Evolutionary conservation across 2,888 invertebrate species (phyloP), one percentile per base, ranked within the genome.

Genomic region (Uloborus plumipes): DNA sequence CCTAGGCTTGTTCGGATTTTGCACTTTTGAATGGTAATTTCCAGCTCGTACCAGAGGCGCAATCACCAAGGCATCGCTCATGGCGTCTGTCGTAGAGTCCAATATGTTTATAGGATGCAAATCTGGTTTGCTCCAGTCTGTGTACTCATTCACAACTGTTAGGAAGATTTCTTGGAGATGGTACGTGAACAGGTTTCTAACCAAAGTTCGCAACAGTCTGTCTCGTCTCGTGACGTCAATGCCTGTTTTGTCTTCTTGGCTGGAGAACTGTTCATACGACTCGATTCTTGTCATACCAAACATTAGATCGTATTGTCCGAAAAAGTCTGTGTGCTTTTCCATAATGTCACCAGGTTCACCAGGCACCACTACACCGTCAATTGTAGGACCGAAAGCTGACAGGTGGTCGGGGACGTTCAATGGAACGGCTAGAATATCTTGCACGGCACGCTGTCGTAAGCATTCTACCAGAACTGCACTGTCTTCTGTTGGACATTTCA

Each of bases 121-220:
- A 20, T 85, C 85, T 1, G 96, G 94, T 85, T 94, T 91, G 89
- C 95, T 95, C 97, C 98, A 98, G 89, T 98, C 97, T 6, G 97
- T 97, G 89, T 98, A 98, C 88, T 98, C 97, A 90, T 97, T 97
- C 87, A 95, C 94, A 86, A 98, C 94, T 85, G 98, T 96, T 89
- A 86, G 59, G 55, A 86, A 86, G 22, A 86, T 86, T 73, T 86
- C 86, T 80, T 86, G 86, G 87, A 95, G 92, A 88, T 97, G 96
- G 89, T 93, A 96, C 84, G 94, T 93, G 90, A 94, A 96, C 79
- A 95, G 93, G 91, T 97, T 96, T 86, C 96, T 92, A 59, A 96
- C 94, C 90, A 94, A 93, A 11, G 95, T 95, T 85, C 89, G 85
- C 26, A 89, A 85, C 20, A 89, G 87, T 80, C 88, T 87, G 39